A percentile compares a stretch with the other conserved stretches of the same genome.
These are phyloP conservation scores for Drosophila teissieri DNA, from an alignment of 1,140 invertebrate genomes.

Conservation along the genomic window DNA sequence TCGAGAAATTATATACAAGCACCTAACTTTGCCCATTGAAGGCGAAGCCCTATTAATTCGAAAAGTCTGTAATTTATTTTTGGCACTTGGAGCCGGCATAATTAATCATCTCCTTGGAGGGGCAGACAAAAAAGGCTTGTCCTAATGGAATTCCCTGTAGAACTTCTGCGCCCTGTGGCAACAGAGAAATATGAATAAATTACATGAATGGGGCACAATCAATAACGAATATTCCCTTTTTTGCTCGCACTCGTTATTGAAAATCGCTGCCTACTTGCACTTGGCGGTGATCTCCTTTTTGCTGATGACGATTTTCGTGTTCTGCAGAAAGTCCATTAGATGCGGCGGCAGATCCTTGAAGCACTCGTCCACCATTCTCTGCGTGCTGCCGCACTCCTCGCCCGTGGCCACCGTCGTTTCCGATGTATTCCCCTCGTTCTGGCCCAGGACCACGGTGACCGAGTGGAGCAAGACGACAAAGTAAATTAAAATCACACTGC, in stretches of 20 bases:
- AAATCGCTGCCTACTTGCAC: slow-evolving; percentile 69
- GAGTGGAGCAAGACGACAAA: slow-evolving; percentile 20
- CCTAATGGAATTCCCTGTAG: slow-evolving; percentile 8
- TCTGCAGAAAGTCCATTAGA: slow-evolving; percentile 78
- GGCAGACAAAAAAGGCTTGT: not conserved
- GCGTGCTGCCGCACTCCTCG: slow-evolving; percentile 67
- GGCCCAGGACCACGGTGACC: slow-evolving; percentile 3
- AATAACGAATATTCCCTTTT: slow-evolving; percentile 31
- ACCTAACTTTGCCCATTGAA: slow-evolving; percentile 15
- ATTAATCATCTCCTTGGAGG: slow-evolving; percentile 32
- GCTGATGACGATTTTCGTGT: slow-evolving; percentile 73
- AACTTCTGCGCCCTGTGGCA: slow-evolving; percentile 10
- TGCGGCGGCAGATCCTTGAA: slow-evolving; percentile 80
- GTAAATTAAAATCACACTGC: slow-evolving; percentile 26
- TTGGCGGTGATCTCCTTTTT: slow-evolving; percentile 72
- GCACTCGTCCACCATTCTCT: slow-evolving; percentile 79
- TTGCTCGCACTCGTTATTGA: not conserved
- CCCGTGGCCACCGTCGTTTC: slow-evolving; percentile 14
- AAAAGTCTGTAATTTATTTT: slow-evolving; percentile 33
- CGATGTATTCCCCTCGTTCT: slow-evolving; percentile 30
- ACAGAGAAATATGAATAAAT: slow-evolving; percentile 37
- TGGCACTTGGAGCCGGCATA: slow-evolving; percentile 28
- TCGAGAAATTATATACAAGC: not conserved
- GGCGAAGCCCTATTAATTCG: not conserved
- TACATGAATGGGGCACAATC: slow-evolving; percentile 28